phyloP scores from a whole-genome alignment of 1,140 invertebrate species.

The Octopus sinensis region DNA sequence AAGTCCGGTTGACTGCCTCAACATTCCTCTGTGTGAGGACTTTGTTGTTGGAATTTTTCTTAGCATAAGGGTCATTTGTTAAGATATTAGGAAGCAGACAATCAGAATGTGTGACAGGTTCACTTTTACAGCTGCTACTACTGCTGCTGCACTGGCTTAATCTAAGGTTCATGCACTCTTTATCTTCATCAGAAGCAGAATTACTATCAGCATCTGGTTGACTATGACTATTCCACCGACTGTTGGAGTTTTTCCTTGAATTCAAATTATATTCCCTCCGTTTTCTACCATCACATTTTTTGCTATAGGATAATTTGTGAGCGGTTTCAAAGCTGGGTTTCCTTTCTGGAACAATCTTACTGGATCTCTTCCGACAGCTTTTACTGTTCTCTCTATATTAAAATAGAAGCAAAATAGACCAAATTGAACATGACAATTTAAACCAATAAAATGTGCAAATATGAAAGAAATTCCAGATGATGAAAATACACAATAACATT shows the following conservation, averaged over 20 bases:
- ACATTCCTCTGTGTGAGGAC: background rate
- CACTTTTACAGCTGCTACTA: background rate
- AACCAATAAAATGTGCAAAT: too few species aligned
- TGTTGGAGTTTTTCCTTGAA: background rate
- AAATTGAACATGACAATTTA: background rate
- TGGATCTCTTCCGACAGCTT: background rate
- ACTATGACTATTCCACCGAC: background rate
- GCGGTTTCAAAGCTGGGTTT: background rate
- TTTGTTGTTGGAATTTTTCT: too few species aligned
- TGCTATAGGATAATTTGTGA: background rate
- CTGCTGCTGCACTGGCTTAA: background rate
- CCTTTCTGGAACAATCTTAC: background rate
- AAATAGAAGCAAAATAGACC: background rate
- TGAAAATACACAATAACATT: too few species aligned
- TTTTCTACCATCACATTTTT: background rate
- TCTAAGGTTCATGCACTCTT: background rate
- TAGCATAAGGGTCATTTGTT: too few species aligned
- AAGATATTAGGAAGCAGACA: too few species aligned
- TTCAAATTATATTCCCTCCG: background rate
- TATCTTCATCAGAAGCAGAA: background rate
- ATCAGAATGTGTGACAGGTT: background rate
- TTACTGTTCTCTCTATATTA: background rate
- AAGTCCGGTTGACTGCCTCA: conserved; percentile 1
- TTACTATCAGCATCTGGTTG: conserved; percentile 2
- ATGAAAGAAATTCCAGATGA: too few species aligned